Conservation (phyloP, 2,113 vertebrate species). For the Gambusia affinis region DNA sequence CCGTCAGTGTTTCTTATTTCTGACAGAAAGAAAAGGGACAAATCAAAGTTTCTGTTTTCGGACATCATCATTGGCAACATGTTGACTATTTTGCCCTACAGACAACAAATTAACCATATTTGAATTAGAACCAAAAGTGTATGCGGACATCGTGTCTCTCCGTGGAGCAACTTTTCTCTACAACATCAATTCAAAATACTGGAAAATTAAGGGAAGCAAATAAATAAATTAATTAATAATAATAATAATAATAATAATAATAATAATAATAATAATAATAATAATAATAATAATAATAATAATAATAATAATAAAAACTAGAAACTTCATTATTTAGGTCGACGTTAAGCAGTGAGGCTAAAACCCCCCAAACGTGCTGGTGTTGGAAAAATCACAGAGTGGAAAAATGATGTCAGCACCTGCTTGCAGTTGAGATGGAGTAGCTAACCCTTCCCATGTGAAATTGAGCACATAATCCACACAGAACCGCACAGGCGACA, state of each 20-base stretch:
- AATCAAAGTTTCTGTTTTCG: neutral
- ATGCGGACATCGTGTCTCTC: neutral
- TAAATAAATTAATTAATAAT: constrained; percentile 1
- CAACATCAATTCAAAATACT: constrained; percentile 12
- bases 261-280: no score
- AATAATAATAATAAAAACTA: constrained; percentile 20
- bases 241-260: constrained; percentile 15
- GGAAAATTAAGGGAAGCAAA: constrained; percentile 15
- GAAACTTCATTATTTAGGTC: constrained; percentile 21
- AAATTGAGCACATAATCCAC: neutral
- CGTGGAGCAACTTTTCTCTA: neutral
- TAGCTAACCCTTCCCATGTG: neutral
- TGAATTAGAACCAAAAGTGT: neutral
- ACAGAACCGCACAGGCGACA: neutral
- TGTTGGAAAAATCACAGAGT: constrained; percentile 28
- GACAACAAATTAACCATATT: neutral
- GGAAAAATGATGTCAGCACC: constrained; percentile 40
- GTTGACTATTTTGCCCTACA: neutral
- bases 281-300: neutral
- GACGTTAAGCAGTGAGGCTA: neutral
- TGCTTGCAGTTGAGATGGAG: constrained; percentile 20
- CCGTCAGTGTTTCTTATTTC: neutral
- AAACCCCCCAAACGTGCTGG: neutral
- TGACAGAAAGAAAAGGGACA: neutral
- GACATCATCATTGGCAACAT: neutral